Evolutionary conservation across 1,140 invertebrate species (phyloP), one percentile per base, ranked within the genome.

Genomic region (Panagrolaimus sp.): DNA sequence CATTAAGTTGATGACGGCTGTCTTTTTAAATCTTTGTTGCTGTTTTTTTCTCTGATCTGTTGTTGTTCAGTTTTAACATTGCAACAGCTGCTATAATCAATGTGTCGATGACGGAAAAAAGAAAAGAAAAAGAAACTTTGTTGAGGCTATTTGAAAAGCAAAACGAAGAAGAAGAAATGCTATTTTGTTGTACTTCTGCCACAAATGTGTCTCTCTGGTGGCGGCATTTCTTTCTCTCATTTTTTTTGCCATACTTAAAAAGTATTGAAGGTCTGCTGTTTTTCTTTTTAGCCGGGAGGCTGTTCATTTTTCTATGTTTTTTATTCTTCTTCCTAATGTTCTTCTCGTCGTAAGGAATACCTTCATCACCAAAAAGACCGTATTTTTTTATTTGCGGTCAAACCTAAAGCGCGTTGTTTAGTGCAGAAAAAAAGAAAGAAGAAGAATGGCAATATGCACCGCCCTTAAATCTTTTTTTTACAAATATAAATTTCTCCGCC

Each of bases 41-140:
- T 57, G 51, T 27, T 20, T 27, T 57, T 57, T 57, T 57, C 31
- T 38, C 51, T 57, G 51, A 57, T 57, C 51, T 27, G 51, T 20
- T 25, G 11, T 27, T 11, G 51, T 25, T 8, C 47, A 20, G 27
- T 57, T n/a, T n/a, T 25, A 27, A 57, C 51, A 57, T 57, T 57
- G 51, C 51, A 57, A 57, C 51, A 57, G 51, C 51, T 57, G 51
- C 51, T 27, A 57, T 57, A 57, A 57, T 57, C 51, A 57, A 57
- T 57, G 51, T 20, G 20, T 38, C 31, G 31, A 38, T 38, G 31
- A 38, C 31, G 31, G 31, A 38, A 38, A 38, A 38, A 7, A 38
- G 7, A 7, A 38, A 38, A 38, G 20, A 57, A 25, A 57, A 16
- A 20, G 51, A 16, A 20, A 27, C 27, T 57, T 57, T 57, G 20